These are phyloP conservation scores for Drosophila novamexicana DNA, from an alignment of 1,140 invertebrate species.

Conservation along the genomic window DNA sequence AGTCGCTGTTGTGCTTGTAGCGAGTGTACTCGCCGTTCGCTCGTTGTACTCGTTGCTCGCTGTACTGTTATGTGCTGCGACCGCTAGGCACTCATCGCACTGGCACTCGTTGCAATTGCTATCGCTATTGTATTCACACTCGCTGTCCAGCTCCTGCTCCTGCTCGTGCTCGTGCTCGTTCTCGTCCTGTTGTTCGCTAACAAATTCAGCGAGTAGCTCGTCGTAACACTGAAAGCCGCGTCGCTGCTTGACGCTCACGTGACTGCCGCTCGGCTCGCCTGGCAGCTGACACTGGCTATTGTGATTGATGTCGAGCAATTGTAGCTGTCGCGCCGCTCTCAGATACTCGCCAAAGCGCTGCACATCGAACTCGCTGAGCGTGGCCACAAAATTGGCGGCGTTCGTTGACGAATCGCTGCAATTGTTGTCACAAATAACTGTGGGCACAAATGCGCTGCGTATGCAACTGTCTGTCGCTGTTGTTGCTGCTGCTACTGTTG, in stretches of 20 bases:
- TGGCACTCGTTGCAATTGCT: constrained; percentile 51
- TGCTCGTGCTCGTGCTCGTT: constrained; percentile 14
- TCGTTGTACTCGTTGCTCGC: constrained; percentile 29
- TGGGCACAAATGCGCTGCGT: too few relatives aligned
- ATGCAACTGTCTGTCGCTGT: constrained; percentile 4
- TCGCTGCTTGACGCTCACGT: constrained; percentile 23
- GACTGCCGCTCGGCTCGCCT: background rate
- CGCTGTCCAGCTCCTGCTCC: constrained; percentile 16
- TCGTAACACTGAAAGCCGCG: constrained; percentile 72
- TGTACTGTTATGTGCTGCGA: constrained; percentile 6
- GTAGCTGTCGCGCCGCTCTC: constrained; percentile 63
- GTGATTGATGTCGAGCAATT: constrained; percentile 48
- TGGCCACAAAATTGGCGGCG: constrained; percentile 39
- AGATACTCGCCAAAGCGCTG: constrained; percentile 70
- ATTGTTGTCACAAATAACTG: constrained; percentile 9
- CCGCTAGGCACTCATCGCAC: constrained; percentile 71
- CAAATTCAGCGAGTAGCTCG: constrained; percentile 73
- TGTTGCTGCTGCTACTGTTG: constrained; percentile 6
- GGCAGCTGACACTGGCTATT: constrained; percentile 6
- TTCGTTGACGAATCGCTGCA: background rate
- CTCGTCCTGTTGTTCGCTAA: constrained; percentile 67
- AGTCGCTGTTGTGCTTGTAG: background rate
- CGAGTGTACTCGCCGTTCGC: constrained; percentile 12
- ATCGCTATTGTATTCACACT: constrained; percentile 24
- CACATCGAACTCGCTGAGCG: constrained; percentile 75